phyloP scores from a whole-genome alignment of 37 sponge, comb jelly and placozoan genomes.

The Geodia barretti region DNA sequence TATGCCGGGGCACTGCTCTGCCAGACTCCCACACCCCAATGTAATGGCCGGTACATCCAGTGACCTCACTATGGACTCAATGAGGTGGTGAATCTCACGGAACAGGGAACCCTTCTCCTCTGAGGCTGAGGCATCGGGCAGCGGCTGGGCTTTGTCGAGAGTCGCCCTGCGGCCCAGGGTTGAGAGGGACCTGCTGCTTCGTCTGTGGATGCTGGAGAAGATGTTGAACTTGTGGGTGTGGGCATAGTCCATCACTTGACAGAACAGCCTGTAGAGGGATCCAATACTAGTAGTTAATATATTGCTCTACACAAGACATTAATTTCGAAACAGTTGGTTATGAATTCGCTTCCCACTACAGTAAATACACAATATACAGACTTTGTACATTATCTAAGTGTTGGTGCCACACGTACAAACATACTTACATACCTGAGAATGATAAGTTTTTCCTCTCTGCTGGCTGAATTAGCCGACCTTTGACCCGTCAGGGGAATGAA shows the following conservation, averaged over 20 bases:
- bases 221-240: constrained; percentile 7
- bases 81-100: background rate
- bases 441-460: constrained; percentile 33
- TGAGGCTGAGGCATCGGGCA: background rate
- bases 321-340: background rate
- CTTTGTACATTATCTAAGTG: background rate
- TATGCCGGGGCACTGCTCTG: constrained; percentile 2
- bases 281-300: background rate
- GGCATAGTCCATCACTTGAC: constrained; percentile 38
- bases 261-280: constrained; percentile 18
- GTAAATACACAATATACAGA: no score
- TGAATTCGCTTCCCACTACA: no score
- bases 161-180: no score
- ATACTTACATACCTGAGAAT: constrained; percentile 22
- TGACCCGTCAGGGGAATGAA: constrained; percentile 29
- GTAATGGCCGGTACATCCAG: background rate
- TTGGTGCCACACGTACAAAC: no score
- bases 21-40: background rate
- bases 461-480: constrained; percentile 21
- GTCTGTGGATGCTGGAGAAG: constrained; percentile 11
- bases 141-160: background rate
- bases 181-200: background rate
- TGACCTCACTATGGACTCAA: background rate
- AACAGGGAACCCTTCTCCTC: background rate
- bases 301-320: background rate